Conservation (phyloP, 2,888 invertebrate species). For the Drosophila mulleri region DNA sequence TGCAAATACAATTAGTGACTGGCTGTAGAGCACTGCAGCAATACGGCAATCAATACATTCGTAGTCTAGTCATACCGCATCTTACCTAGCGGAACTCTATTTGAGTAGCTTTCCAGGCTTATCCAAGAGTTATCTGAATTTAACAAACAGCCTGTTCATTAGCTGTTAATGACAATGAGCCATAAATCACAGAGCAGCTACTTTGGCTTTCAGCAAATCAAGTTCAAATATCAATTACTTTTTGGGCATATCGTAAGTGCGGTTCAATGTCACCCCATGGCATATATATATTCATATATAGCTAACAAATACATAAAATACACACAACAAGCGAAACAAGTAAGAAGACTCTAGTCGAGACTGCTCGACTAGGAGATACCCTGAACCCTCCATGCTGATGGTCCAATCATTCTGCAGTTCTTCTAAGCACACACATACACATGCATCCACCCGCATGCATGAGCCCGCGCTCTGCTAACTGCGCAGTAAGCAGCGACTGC, state of each 20-base stretch:
- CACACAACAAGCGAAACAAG: background rate
- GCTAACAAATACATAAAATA: slow-evolving; percentile 25
- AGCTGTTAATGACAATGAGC: slow-evolving; percentile 31
- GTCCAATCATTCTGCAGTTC: too few species aligned
- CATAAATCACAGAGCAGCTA: slow-evolving; percentile 31
- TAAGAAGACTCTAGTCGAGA: too few species aligned
- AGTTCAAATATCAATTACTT: slow-evolving; percentile 68
- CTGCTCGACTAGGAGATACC: too few species aligned
- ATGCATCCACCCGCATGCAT: too few species aligned
- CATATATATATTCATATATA: slow-evolving; percentile 4
- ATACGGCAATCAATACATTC: background rate
- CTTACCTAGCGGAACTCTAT: slow-evolving; percentile 33
- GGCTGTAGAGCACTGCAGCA: slow-evolving; percentile 1
- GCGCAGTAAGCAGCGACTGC: too few species aligned
- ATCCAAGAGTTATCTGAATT: slow-evolving; percentile 1
- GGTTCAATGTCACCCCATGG: slow-evolving; percentile 59
- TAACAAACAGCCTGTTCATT: slow-evolving; percentile 25
- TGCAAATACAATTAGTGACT: slow-evolving; percentile 56
- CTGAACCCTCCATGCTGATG: too few species aligned
- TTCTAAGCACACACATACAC: too few species aligned
- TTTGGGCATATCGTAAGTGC: slow-evolving; percentile 58
- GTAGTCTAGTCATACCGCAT: slow-evolving; percentile 1
- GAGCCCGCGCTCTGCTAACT: too few species aligned
- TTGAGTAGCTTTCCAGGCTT: background rate
- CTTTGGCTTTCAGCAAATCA: slow-evolving; percentile 41